Percentiles rank a stretch among this genome's conserved stretches.
These are phyloP conservation scores for Lagenorhynchus albirostris DNA, from an alignment of 2,113 vertebrate genomes.

Conservation along the genomic window DNA sequence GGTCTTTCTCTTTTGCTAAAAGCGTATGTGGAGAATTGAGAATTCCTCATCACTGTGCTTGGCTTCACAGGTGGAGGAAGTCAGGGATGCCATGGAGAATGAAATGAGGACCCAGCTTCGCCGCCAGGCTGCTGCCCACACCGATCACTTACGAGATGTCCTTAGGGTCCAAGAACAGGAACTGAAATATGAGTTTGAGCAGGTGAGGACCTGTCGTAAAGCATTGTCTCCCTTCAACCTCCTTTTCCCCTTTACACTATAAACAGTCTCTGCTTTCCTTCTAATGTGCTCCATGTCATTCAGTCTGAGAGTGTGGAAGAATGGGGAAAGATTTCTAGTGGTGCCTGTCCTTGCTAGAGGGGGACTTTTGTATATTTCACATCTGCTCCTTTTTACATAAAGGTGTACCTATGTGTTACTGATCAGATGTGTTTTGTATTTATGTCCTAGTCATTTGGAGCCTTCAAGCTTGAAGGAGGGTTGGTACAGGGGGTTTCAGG, in stretches of 20 bases:
- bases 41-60: fast-evolving
- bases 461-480: background rate
- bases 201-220: constrained; percentile 79
- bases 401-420: background rate
- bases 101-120: constrained; percentile 98
- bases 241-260: background rate
- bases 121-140: constrained; percentile 95
- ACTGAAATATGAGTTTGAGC: constrained; percentile 88
- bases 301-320: background rate
- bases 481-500: background rate
- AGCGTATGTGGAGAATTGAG: background rate
- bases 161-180: constrained; percentile 96
- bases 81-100: constrained; percentile 94
- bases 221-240: background rate
- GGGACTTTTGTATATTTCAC: background rate
- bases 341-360: background rate
- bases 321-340: background rate
- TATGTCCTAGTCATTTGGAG: background rate
- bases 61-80: constrained; percentile 86
- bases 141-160: constrained; percentile 93
- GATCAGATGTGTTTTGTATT: background rate
- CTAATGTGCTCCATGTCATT: background rate
- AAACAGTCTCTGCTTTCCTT: background rate
- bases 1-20: background rate
- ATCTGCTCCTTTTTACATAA: background rate